Evolutionary conservation across 2,888 invertebrate genomes (phyloP), one percentile per base, ranked within the genome.

Genomic region (Andrena praecox): DNA sequence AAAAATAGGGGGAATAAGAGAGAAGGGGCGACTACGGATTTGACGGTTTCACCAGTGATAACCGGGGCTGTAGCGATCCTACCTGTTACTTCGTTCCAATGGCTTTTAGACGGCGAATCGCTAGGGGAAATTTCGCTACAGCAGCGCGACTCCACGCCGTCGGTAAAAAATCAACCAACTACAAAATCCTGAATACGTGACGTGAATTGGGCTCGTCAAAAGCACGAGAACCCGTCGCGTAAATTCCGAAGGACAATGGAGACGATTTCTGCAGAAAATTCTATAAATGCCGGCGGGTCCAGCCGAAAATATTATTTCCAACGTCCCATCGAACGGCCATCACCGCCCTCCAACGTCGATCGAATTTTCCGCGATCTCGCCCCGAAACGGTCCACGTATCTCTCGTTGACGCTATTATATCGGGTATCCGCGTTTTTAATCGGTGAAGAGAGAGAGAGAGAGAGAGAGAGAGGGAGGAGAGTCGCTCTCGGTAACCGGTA

Each of bases 401-500:
- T 59, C 20, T 52, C 62, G 72, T 75, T 60, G 64, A 70, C 77
- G 67, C 69, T 70, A 72, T 86, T 82, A 85, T 69, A 80, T 56
- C 63, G 27, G 63, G 70, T 70, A 67, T 80, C 66, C 62, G 59
- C 29, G 77, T 68, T 82, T 87, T 87, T 87, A 87, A 87, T 87
- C 85, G 87, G 62, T 73, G 85, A 87, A 87, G 8, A 24, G 10
- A 20, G n/a, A 12, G 6, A 77, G 62, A 60, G 63, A 74, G 80
- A 80, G 86, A 80, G 83, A 76, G 80, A 35, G 29, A 31, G 20
- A 7, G 12, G 77, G 72, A 67, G 66, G 80, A 80, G 86, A 75
- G 84, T 78, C 80, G 85, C 72, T 81, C 56, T 71, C 80, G 69
- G 83, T 79, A 85, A 86, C 82, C 54, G 79, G 87, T 82, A 80